Evolutionary conservation across 1,140 invertebrate genomes (phyloP).

Genomic region (Drosophila cardini): DNA sequence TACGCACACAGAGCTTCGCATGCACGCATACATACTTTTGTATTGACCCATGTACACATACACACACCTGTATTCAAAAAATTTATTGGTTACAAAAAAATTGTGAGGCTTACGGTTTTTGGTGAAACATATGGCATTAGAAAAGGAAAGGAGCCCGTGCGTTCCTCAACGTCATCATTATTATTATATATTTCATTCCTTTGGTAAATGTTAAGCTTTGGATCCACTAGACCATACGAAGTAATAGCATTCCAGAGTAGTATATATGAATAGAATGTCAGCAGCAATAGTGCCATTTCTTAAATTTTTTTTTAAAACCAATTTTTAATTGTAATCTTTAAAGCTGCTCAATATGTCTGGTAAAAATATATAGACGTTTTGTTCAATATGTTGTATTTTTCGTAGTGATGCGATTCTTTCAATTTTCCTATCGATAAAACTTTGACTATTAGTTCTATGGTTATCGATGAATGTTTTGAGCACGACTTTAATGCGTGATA

Average conservation of each 20-base stretch:
- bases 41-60: slow-evolving; percentile 15
- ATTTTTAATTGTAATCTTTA: background rate
- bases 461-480: slow-evolving; percentile 10
- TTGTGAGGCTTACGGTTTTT: slow-evolving; percentile 86
- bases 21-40: slow-evolving; percentile 14
- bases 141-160: slow-evolving; percentile 86
- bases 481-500: background rate
- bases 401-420: slow-evolving; percentile 7
- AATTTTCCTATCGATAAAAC: slow-evolving; percentile 24
- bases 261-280: slow-evolving; percentile 29
- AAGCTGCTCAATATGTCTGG: background rate
- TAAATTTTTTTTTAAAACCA: slow-evolving; percentile 13
- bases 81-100: background rate
- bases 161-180: slow-evolving; percentile 48
- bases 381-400: slow-evolving; percentile 29
- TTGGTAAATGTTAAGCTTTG: slow-evolving; percentile 32
- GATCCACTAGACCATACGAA: slow-evolving; percentile 55
- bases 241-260: slow-evolving; percentile 52
- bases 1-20: background rate
- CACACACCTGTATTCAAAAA: slow-evolving; percentile 8
- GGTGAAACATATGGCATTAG: slow-evolving; percentile 90
- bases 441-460: background rate
- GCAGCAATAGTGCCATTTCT: slow-evolving; percentile 27
- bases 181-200: slow-evolving; percentile 42
- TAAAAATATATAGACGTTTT: slow-evolving; percentile 8